Conservation (phyloP, 2,113 vertebrate species). For the Hipposideros armiger region DNA sequence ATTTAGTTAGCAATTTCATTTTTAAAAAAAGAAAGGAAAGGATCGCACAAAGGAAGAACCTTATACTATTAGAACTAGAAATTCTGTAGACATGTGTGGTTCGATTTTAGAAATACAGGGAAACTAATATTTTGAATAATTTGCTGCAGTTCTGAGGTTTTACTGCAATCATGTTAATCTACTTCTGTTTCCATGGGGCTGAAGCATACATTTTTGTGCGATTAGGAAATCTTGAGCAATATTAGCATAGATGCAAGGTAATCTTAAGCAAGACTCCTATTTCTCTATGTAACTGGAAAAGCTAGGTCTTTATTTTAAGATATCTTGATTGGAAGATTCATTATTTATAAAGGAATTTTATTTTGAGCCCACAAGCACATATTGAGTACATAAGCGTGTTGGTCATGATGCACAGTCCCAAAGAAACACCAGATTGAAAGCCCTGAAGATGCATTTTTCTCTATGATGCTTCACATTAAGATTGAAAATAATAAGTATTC, state of each 20-base stretch:
- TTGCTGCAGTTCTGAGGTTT: slow-evolving; percentile 15
- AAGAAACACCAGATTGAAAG: slow-evolving; percentile 22
- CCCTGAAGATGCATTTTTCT: background rate
- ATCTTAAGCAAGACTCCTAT: slow-evolving; percentile 57
- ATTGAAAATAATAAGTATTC: background rate
- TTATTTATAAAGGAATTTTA: slow-evolving; percentile 32
- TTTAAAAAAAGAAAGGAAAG: background rate
- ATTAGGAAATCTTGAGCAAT: slow-evolving; percentile 70
- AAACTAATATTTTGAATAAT: slow-evolving; percentile 18
- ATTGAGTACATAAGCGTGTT: background rate
- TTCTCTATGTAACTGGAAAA: slow-evolving; percentile 37
- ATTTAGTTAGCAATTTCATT: background rate
- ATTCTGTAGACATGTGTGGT: background rate
- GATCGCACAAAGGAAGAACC: background rate
- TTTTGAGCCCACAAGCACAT: background rate
- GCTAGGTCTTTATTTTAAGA: background rate
- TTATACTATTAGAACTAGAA: background rate
- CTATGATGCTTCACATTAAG: background rate
- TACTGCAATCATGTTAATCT: slow-evolving; percentile 36
- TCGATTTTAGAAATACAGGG: slow-evolving; percentile 39
- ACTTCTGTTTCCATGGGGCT: slow-evolving; percentile 5
- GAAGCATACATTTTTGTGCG: slow-evolving; percentile 12
- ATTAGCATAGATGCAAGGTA: slow-evolving; percentile 50
- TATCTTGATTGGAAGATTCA: background rate
- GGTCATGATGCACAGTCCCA: background rate